These are phyloP conservation scores for Microtus richardsoni DNA, from an alignment of 2,113 vertebrate species.

Conservation along the genomic window DNA sequence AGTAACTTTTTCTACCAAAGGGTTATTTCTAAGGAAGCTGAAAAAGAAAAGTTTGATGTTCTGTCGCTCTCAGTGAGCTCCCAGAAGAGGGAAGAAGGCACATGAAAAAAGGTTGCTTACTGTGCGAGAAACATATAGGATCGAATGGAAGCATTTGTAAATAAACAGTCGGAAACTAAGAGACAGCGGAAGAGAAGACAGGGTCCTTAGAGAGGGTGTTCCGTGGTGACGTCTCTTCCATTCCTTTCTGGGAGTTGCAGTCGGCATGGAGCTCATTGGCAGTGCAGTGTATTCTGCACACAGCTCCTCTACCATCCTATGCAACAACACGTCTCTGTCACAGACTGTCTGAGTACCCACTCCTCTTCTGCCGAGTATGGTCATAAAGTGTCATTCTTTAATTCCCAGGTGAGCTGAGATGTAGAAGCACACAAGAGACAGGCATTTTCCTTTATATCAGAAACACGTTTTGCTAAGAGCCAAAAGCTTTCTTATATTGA, in stretches of 20 bases:
- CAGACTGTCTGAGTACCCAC: not conserved
- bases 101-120: not conserved
- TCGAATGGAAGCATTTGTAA: not conserved
- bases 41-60: not conserved
- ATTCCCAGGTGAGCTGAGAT: not conserved
- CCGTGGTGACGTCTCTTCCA: accelerated
- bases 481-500: conserved; percentile 25
- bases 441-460: not conserved
- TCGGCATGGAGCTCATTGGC: not conserved
- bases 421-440: not conserved
- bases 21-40: not conserved
- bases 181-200: not conserved
- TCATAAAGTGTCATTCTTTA: not conserved
- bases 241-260: not conserved
- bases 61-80: not conserved
- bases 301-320: not conserved
- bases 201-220: not conserved
- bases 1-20: not conserved
- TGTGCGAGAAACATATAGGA: not conserved
- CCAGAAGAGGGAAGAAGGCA: not conserved
- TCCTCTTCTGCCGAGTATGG: not conserved
- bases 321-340: not conserved
- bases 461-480: not conserved
- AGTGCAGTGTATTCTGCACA: no score
- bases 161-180: not conserved